Conservation (phyloP, 2,797 vertebrate genomes). For the Takifugu ocellatus region DNA sequence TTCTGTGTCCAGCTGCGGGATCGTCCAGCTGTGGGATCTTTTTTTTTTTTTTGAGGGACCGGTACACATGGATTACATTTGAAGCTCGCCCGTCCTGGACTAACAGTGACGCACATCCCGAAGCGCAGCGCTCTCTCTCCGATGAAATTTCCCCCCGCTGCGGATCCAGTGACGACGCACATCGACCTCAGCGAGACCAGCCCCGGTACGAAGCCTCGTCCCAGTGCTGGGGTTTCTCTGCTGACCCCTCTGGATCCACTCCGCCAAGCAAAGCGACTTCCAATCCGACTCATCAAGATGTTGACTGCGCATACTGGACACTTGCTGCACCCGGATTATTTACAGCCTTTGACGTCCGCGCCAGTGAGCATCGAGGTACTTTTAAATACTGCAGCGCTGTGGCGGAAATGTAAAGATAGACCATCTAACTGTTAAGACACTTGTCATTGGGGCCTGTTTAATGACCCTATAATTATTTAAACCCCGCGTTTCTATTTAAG, state of each 20-base stretch:
- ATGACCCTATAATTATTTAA: no score
- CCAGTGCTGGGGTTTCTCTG: conserved; percentile 61
- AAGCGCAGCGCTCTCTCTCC: conserved; percentile 68
- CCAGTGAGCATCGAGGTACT: conserved; percentile 91
- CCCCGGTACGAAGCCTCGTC: conserved; percentile 27
- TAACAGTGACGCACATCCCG: conserved; percentile 8
- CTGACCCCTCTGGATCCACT: conserved; percentile 84
- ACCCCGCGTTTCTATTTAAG: no score
- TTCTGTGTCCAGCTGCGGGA: conserved; percentile 10
- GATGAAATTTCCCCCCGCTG: conserved; percentile 84
- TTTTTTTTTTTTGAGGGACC: not conserved
- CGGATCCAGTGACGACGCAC: conserved; percentile 55
- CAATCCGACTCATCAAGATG: conserved; percentile 89
- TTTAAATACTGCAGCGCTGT: not conserved
- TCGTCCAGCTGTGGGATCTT: not conserved
- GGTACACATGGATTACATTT: conserved; percentile 61
- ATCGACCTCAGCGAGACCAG: conserved; percentile 65
- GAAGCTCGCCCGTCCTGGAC: conserved; percentile 1
- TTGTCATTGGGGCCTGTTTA: no score
- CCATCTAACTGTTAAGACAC: no score
- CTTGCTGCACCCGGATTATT: conserved; percentile 91
- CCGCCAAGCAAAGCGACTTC: conserved; percentile 84
- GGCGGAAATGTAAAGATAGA: not conserved
- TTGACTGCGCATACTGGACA: conserved; percentile 80
- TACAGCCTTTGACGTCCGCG: conserved; percentile 88